phyloP scores from a whole-genome alignment of 2,888 invertebrate species.

The Melipona bicolor region DNA sequence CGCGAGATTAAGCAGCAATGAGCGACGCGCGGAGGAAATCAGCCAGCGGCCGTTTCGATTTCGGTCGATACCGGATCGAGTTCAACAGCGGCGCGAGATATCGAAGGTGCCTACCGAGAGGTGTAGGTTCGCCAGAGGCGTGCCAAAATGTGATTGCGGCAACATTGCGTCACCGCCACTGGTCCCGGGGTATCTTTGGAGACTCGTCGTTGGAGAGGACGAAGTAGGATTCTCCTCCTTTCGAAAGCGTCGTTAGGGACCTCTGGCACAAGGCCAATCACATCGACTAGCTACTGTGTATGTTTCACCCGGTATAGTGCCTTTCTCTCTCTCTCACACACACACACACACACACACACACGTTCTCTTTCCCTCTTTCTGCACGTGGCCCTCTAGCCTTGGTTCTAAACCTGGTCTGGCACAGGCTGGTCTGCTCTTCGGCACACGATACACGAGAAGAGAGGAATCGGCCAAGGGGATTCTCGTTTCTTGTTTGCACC shows the following conservation, averaged over 20 bases:
- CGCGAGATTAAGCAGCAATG: slow-evolving; percentile 56
- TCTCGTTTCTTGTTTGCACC: slow-evolving; percentile 82
- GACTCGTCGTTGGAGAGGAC: slow-evolving; percentile 78
- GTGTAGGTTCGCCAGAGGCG: slow-evolving; percentile 75
- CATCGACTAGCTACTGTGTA: slow-evolving; percentile 82
- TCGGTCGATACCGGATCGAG: slow-evolving; percentile 66
- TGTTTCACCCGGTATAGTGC: slow-evolving; percentile 71
- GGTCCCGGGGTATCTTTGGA: slow-evolving; percentile 79
- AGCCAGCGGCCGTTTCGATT: slow-evolving; percentile 36
- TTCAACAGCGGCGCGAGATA: slow-evolving; percentile 66
- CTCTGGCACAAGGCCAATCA: slow-evolving; percentile 83
- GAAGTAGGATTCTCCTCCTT: slow-evolving; percentile 81
- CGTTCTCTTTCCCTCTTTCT: neutral
- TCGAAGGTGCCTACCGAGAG: slow-evolving; percentile 69
- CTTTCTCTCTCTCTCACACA: slow-evolving; percentile 7
- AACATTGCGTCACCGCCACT: slow-evolving; percentile 82
- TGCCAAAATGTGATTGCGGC: slow-evolving; percentile 83
- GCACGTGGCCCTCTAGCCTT: slow-evolving; percentile 34
- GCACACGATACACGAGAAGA: slow-evolving; percentile 27
- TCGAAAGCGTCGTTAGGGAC: slow-evolving; percentile 82
- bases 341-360: neutral
- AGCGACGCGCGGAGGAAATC: slow-evolving; percentile 39
- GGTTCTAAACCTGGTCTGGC: slow-evolving; percentile 69
- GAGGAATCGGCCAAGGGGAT: slow-evolving; percentile 69
- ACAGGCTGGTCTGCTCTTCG: slow-evolving; percentile 49